Evolutionary conservation across 2,113 vertebrate species (phyloP).

Genomic region (Rattus norvegicus): DNA sequence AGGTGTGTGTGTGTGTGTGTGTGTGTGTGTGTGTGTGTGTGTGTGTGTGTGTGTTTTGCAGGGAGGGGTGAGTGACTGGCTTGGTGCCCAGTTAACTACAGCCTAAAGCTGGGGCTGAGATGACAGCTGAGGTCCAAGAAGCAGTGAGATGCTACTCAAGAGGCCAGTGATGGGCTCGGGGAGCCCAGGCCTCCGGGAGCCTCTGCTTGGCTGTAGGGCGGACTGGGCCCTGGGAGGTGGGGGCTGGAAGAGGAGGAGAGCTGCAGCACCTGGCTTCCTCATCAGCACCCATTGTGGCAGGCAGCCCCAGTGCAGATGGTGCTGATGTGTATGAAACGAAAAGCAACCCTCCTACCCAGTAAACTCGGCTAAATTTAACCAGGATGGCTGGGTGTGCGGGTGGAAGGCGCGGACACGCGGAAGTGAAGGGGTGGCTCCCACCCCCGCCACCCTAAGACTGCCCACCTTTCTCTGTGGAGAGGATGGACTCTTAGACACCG

Average conservation of each 20-base stretch:
- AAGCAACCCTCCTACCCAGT: slow-evolving; percentile 67
- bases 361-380: slow-evolving; percentile 81
- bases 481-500: not conserved
- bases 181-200: slow-evolving; percentile 12
- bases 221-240: not conserved
- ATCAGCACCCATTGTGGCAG: slow-evolving; percentile 81
- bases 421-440: slow-evolving; percentile 40
- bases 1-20: not conserved
- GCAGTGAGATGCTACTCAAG: not conserved
- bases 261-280: slow-evolving; percentile 74
- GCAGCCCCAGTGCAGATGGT: slow-evolving; percentile 76
- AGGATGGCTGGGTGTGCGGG: slow-evolving; percentile 50
- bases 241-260: not conserved
- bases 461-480: not conserved
- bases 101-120: not conserved
- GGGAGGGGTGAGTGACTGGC: not conserved
- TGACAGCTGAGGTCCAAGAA: not conserved
- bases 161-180: not conserved
- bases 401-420: slow-evolving; percentile 43
- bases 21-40: not conserved
- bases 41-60: no score
- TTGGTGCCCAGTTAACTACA: not conserved
- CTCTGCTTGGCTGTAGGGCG: not conserved
- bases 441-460: not conserved
- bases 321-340: slow-evolving; percentile 71